Percentiles rank a stretch among this genome's conserved stretches.
These are phyloP conservation scores for Agrypnia vestita DNA, from an alignment of 1,140 invertebrate species.

Conservation along the genomic window DNA sequence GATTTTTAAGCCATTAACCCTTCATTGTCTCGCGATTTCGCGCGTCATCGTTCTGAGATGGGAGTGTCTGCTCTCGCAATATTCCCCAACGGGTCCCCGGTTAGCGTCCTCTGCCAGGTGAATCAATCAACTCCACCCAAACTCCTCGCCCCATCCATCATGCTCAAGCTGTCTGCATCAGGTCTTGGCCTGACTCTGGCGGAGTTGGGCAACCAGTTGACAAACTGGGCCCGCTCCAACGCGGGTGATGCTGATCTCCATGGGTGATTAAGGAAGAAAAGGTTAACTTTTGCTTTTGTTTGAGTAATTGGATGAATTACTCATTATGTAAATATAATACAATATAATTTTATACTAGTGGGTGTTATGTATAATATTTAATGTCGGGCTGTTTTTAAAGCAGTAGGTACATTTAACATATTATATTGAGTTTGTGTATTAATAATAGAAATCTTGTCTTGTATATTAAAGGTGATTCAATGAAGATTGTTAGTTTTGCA, in stretches of 20 bases:
- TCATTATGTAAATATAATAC: too few species aligned
- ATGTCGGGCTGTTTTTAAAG: too few species aligned
- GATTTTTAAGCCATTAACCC: background rate
- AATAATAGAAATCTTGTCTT: too few species aligned
- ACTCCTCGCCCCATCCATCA: slow-evolving; percentile 30
- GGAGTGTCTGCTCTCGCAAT: slow-evolving; percentile 18
- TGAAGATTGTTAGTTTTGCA: too few species aligned
- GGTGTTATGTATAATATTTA: too few species aligned
- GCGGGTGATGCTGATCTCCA: background rate
- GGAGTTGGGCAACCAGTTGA: slow-evolving; percentile 7
- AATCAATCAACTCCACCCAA: slow-evolving; percentile 38
- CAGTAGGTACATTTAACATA: too few species aligned
- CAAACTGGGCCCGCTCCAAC: background rate
- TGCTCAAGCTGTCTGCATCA: slow-evolving; percentile 7
- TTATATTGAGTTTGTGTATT: too few species aligned
- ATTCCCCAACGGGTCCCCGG: background rate
- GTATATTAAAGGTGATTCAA: too few species aligned
- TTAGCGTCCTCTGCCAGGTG: slow-evolving; percentile 22
- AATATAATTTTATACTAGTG: background rate
- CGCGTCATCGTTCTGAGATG: background rate
- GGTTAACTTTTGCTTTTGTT: slow-evolving; percentile 17
- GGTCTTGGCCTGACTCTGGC: background rate
- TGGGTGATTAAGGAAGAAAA: slow-evolving; percentile 14
- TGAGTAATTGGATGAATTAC: slow-evolving; percentile 4
- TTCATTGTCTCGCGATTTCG: background rate